Base-by-base conservation (phyloP, 92 coral and sea anemone genomes). In the Epizoanthus ramosus region DNA sequence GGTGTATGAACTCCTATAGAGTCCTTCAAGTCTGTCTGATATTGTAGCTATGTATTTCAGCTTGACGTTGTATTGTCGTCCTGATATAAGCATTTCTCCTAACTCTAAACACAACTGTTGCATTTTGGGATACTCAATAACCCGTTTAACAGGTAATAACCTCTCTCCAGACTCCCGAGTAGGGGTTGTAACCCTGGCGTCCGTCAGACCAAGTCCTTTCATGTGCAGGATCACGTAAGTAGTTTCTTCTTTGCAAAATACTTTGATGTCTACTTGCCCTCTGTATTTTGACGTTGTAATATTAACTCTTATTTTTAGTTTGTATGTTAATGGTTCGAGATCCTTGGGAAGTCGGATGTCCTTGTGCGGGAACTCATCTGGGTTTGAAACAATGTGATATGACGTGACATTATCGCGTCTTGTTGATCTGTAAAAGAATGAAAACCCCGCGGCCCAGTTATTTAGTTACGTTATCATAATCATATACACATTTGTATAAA, bases 61-160 rank as follows among this genome's bases (percentile, higher is more conserved):
- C 19, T 56, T 75, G 5, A 76, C 74, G 58, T 19, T 57, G 59
- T 87, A 87, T 25, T 69, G 23, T 47, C 31, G 84, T 69, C 84
- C 90, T n/a, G 16, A 18, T 5, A 35, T 57, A 6, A 87, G 84
- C 63, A 8, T 15, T 9, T 76, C 61, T 10, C 45, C 53, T 3
- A 87, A 58, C 80, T 87, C 90, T 25, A 87, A 43, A 68, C 90
- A 83, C 41, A 87, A 86, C 84, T 83, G 87, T n/a, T 87, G 84
- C 31, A 73, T 15, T 47, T 57, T 47, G 53, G 68, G 57, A 60
- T 54, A 87, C 23, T 65, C 79, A 69, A 87, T 37, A 35, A 87
- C 71, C 56, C 86, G 69, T 24, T 87, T 21, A 16, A 83, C 63
- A 5, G 45, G 23, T 31, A 76, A 4, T 57, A 18, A 22, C n/a